Base-by-base conservation (phyloP, 2,888 invertebrate species). In the Drosophila mayaguana region DNA sequence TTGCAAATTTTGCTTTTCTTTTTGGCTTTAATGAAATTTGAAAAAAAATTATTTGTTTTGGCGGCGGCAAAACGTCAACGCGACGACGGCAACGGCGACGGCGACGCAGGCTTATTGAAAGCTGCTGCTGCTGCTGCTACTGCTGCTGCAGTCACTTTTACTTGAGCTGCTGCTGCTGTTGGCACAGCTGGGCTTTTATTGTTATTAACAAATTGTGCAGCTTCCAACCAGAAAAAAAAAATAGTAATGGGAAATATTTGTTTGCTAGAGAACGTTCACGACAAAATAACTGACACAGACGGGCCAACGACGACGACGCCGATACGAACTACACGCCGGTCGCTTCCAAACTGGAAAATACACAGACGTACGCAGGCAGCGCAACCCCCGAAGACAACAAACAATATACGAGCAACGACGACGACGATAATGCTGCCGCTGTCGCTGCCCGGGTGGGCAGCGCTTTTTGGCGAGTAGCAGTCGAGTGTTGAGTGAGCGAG, bases 301-400 rank as follows among this genome's bases (percentile, higher is more conserved):
- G 56, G 43, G 56, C 43, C 63, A 50, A 67, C 72, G 72, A 89
- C 91, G 83, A 83, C 91, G 83, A 83, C 79, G 82, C 80, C 91
- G 93, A 92, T 91, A 92, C 91, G 92, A 92, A 93, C 92, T 91
- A 90, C 92, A 92, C 93, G 93, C 93, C 93, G 93, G 93, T 93
- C 93, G 92, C 91, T 92, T 92, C 86, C 91, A 90, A 92, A 93
- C 93, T 93, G 93, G 92, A 92, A 92, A 89, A 91, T 90, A 92
- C 91, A 92, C 90, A 92, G 80, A 91, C 88, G 89, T 80, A 87
- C 80, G 82, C 83, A 84, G 75, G 67, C 76, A 72, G 73, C 72
- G 74, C 73, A 74, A 84, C 77, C 82, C 72, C 82, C 80, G 74
- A 80, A 72, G 75, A 71, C 63, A 51, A 64, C 78, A 72, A 73